A percentile compares a stretch with the other conserved stretches of the same genome.
These are phyloP conservation scores for Rhopalosiphum nymphaeae DNA, from an alignment of 2,888 invertebrate species.

Conservation along the genomic window DNA sequence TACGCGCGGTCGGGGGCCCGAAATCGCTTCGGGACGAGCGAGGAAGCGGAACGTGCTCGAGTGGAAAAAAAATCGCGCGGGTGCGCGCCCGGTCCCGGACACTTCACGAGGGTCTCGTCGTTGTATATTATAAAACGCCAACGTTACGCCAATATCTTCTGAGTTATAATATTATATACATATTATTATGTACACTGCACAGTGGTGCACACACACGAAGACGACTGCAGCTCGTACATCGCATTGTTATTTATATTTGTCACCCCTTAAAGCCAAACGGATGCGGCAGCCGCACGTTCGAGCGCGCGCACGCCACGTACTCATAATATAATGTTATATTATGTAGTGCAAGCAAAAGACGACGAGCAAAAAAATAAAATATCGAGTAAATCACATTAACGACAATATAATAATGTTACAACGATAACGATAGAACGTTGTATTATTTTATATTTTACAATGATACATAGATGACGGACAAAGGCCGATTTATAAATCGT, in stretches of 20 bases:
- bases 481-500: background rate
- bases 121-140: background rate
- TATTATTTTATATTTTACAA: background rate
- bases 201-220: background rate
- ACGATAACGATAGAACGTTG: background rate
- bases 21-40: background rate
- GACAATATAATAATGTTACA: background rate
- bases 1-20: constrained; percentile 43
- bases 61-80: constrained; percentile 23
- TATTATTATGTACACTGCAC: background rate
- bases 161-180: background rate
- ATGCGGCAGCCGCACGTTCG: background rate
- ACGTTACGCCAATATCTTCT: constrained; percentile 10
- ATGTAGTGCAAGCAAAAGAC: background rate
- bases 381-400: background rate
- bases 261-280: constrained; percentile 9
- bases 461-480: background rate
- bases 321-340: background rate
- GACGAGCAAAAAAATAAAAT: background rate
- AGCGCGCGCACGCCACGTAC: background rate
- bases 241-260: constrained; percentile 11
- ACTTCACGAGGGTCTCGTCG: background rate
- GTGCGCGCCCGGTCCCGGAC: background rate
- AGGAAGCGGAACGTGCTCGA: constrained; percentile 35
- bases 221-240: background rate